Percentiles rank a stretch among this genome's conserved stretches.
Evolutionary conservation across 2,888 invertebrate genomes (phyloP).

Genomic region (Odontomyia ornata): DNA sequence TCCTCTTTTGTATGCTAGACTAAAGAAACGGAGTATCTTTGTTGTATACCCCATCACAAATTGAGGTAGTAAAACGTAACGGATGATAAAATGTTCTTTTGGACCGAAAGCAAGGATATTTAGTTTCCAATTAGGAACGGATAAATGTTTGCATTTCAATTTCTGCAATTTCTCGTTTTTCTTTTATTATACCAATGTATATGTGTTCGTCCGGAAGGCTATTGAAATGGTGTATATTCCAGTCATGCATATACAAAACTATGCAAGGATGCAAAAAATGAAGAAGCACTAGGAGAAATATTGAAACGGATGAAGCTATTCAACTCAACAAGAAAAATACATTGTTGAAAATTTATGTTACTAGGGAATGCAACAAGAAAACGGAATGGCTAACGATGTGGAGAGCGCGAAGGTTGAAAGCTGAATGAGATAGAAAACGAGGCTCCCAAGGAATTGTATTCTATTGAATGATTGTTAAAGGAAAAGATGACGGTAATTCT

Average conservation of each 20-base stretch:
- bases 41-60: background rate
- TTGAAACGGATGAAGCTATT: background rate
- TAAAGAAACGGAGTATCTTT: background rate
- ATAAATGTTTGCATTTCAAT: conserved; percentile 48
- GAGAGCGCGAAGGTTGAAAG: background rate
- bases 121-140: conserved; percentile 47
- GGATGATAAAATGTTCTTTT: conserved; percentile 44
- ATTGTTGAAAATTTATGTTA: conserved; percentile 3
- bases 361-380: background rate
- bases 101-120: conserved; percentile 45
- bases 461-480: background rate
- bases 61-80: conserved; percentile 24
- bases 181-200: background rate
- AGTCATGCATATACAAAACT: background rate
- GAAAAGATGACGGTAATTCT: no score
- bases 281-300: background rate
- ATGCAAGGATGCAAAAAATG: background rate
- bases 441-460: background rate
- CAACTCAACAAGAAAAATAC: background rate
- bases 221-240: no score
- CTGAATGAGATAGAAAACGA: background rate
- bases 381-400: background rate
- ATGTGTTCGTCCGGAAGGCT: background rate
- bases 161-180: conserved; percentile 43
- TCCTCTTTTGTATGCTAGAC: background rate